Evolutionary conservation across 2,113 vertebrate species (phyloP).

Genomic region (Osmerus eperlanus): DNA sequence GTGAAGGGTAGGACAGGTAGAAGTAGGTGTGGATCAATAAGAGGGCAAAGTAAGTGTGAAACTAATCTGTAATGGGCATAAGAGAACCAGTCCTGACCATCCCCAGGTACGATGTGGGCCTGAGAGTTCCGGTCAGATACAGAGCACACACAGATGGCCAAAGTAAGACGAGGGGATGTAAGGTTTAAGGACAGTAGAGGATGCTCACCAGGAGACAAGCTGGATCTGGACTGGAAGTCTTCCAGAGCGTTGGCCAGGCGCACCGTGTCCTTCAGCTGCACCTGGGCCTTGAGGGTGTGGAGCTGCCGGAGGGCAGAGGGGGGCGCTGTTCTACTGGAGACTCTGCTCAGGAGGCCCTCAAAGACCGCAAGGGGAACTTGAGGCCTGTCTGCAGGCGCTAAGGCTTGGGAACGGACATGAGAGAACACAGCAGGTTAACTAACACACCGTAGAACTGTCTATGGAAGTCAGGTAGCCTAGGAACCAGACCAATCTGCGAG

Average conservation of each 20-base stretch:
- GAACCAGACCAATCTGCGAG: too few species aligned
- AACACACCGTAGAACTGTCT: too few species aligned
- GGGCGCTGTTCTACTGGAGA: conserved; percentile 34
- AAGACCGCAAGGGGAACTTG: conserved; percentile 20
- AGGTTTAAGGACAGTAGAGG: neutral
- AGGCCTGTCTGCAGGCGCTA: neutral
- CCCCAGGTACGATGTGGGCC: neutral
- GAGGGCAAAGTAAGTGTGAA: too few species aligned
- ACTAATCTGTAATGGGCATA: too few species aligned
- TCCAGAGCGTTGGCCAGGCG: conserved; percentile 47
- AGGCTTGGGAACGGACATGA: conserved; percentile 31
- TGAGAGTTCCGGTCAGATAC: neutral
- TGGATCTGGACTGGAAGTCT: conserved; percentile 41
- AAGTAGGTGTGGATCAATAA: too few species aligned
- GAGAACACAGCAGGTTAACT: too few species aligned
- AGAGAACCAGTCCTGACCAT: too few species aligned
- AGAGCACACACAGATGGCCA: neutral
- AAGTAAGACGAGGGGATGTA: neutral
- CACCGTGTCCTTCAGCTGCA: conserved; percentile 41
- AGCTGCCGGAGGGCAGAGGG: conserved; percentile 52
- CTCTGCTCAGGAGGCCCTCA: conserved; percentile 52
- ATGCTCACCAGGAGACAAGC: conserved; percentile 58
- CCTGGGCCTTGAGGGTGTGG: conserved; percentile 41
- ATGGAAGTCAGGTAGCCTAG: too few species aligned
- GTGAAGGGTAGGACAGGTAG: neutral